A percentile compares a stretch with the other conserved stretches of the same genome.
phyloP scores from a whole-genome alignment of 2,888 invertebrate genomes.

The Agonopterix heracliana region DNA sequence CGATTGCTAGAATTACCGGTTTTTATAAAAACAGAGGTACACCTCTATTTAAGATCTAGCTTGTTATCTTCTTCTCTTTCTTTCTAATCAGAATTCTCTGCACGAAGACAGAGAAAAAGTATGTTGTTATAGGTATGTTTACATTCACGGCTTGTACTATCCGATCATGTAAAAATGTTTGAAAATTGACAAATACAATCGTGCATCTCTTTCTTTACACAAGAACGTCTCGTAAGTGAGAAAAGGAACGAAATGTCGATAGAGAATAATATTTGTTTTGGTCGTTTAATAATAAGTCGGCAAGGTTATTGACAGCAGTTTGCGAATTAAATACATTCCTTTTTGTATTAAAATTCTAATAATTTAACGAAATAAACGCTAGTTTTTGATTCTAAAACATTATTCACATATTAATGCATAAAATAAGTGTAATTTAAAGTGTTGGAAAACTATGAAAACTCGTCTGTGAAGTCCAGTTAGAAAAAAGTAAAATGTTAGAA shows the following conservation, averaged over 20 bases:
- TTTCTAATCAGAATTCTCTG: background rate
- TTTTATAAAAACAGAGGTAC: background rate
- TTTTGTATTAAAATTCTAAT: background rate
- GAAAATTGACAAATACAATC: background rate
- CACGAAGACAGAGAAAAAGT: background rate
- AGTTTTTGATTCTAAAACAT: background rate
- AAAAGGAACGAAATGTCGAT: background rate
- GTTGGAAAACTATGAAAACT: background rate
- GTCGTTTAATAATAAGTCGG: background rate
- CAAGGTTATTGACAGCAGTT: constrained; percentile 3
- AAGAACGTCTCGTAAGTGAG: background rate
- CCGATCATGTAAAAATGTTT: background rate
- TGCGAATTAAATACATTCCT: background rate
- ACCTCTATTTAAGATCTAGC: background rate
- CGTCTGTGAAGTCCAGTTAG: background rate
- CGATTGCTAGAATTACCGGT: background rate
- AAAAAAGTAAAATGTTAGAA: background rate
- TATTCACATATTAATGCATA: background rate
- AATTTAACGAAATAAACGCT: background rate
- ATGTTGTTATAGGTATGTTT: constrained; percentile 3
- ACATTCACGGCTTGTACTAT: background rate
- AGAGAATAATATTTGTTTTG: background rate
- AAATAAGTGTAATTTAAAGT: background rate
- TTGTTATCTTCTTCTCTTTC: background rate
- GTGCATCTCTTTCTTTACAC: background rate